Percentiles rank a stretch among this genome's conserved stretches.
phyloP scores from a whole-genome alignment of 2,797 vertebrate genomes.

The Austrolebias charrua region DNA sequence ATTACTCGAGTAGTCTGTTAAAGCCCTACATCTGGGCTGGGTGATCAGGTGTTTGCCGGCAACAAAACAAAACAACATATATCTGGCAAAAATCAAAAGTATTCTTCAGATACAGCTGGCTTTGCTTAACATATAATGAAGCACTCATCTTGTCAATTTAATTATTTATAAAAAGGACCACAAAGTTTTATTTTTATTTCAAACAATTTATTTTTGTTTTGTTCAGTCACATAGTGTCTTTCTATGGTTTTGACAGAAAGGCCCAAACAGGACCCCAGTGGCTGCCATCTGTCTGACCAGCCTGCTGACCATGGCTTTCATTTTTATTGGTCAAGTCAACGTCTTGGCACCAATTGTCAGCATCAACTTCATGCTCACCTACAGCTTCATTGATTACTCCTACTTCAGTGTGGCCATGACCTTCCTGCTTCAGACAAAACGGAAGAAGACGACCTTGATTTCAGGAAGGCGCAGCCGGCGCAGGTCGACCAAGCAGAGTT shows the following conservation, averaged over 20 bases:
- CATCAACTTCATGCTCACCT: conserved; percentile 97
- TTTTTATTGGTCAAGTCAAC: conserved; percentile 93
- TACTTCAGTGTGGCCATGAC: conserved; percentile 91
- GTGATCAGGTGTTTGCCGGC: too few species aligned
- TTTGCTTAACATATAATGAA: neutral
- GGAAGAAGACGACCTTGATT: conserved; percentile 30
- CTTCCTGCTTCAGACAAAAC: conserved; percentile 70
- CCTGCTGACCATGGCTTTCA: conserved; percentile 91
- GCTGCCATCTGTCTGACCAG: conserved; percentile 93
- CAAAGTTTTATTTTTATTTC: too few species aligned
- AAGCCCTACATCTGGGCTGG: too few species aligned
- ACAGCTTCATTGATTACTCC: conserved; percentile 90
- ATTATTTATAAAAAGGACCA: neutral
- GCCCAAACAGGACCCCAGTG: conserved; percentile 92
- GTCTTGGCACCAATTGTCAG: conserved; percentile 93
- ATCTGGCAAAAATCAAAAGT: too few species aligned
- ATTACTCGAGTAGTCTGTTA: too few species aligned
- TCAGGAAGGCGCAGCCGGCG: conserved; percentile 24
- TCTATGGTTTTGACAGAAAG: conserved; percentile 79
- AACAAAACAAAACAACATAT: too few species aligned
- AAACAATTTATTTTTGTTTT: neutral
- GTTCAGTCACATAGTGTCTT: neutral
- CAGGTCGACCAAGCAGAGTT: conserved; percentile 34
- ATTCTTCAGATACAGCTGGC: neutral
- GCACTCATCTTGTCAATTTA: neutral